Percentiles rank a stretch among this genome's conserved stretches.
These are phyloP conservation scores for Labrus mixtus DNA, from an alignment of 2,113 vertebrate genomes.

Conservation along the genomic window DNA sequence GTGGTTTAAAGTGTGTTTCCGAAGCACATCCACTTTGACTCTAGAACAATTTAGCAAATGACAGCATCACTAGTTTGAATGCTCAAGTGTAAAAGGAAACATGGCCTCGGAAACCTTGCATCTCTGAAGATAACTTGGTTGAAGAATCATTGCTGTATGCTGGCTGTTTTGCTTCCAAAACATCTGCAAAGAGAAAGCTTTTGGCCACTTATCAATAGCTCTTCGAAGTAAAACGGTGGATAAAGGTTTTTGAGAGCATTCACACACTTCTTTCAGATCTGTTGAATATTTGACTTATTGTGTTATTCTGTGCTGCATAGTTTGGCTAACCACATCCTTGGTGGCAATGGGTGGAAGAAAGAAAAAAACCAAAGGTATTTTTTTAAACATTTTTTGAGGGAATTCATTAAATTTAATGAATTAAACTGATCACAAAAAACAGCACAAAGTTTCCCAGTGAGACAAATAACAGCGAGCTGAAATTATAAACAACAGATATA, in stretches of 20 bases:
- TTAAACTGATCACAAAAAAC: no score
- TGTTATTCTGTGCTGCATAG: neutral
- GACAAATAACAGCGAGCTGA: no score
- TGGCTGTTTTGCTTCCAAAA: neutral
- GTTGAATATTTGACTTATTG: neutral
- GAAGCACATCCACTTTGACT: slow-evolving; percentile 42
- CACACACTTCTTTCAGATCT: neutral
- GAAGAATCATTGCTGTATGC: neutral
- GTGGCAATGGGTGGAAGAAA: neutral
- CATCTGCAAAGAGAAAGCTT: slow-evolving; percentile 4
- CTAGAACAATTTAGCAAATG: slow-evolving; percentile 30
- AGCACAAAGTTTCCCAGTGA: no score
- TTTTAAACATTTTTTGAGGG: no score
- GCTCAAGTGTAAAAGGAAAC: slow-evolving; percentile 9
- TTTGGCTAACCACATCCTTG: neutral
- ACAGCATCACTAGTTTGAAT: slow-evolving; percentile 7
- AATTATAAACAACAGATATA: no score
- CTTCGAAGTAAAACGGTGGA: neutral
- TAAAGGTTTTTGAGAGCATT: neutral
- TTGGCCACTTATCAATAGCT: neutral
- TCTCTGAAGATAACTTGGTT: neutral
- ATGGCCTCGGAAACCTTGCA: slow-evolving; percentile 11
- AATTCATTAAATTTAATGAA: no score
- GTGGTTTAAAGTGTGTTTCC: slow-evolving; percentile 45
- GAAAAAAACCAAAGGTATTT: no score